Base-by-base conservation (phyloP, 1,140 invertebrate genomes). In the Drosophila nasuta region DNA sequence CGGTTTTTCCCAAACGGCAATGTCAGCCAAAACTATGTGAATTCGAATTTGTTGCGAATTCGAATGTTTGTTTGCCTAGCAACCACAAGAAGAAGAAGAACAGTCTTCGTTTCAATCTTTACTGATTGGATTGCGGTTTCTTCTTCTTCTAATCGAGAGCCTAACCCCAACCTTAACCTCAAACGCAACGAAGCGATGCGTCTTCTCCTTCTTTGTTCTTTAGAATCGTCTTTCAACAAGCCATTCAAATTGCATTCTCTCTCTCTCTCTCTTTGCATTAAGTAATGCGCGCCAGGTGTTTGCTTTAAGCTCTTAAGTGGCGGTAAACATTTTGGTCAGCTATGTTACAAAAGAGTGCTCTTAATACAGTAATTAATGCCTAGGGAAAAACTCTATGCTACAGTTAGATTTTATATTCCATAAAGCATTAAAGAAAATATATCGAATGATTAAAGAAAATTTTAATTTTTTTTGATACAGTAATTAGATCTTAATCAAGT, bases 1-100 rank as follows among this genome's bases (percentile, higher is more conserved):
- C 82, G 82, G 82, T 83, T 87, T 86, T 88, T 76, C 82, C 77
- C 81, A 76, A 78, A 51, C 48, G 45, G 38, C 30, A 54, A 54
- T 57, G 54, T 41, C 54, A 57, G 54, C 54, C 54, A 57, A 57
- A 25, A 57, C 11, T 52, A 59, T 62, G 33, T 49, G 35, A 25
- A 64, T 64, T 64, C 49, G 20, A 54, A 54, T 54, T 54, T 54
- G 51, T 57, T 43, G 7, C 35, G 35, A 45, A 11, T 45, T 8
- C 51, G 51, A 52, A 51, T 15, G 54, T 46, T 30, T 56, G 63
- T 35, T 30, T 56, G 63, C 63, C 30, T 65, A 30, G 63, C 41
- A 65, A 65, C 63, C 25, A 54, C 15, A 25, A 25, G 20, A 25
- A 25, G 20, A 25, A 33, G 33, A 33, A 33, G 33, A 33, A 33